Conservation (phyloP, 1,140 invertebrate species). For the Cepaea nemoralis region DNA sequence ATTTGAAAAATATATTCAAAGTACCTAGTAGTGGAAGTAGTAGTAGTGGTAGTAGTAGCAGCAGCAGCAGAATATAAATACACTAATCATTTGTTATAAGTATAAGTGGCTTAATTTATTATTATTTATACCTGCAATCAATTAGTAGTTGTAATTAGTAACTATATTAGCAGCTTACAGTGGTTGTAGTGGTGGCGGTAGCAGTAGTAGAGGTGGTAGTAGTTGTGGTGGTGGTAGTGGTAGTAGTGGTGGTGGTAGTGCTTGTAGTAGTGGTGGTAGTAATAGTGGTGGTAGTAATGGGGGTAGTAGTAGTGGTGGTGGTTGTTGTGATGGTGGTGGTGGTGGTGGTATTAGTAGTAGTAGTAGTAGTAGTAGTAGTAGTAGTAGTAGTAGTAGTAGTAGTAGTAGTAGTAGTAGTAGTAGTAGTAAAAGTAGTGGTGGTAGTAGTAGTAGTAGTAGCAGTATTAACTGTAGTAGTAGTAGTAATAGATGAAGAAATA, state of each 20-base stretch:
- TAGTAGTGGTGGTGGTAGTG: conserved; percentile 6
- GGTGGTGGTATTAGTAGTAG: neutral
- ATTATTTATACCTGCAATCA: neutral
- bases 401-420: too few species aligned
- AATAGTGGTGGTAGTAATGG: neutral
- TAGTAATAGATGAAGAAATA: neutral
- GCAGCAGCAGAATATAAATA: neutral
- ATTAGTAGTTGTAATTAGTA: neutral
- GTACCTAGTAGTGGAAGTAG: neutral
- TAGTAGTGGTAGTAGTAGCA: neutral
- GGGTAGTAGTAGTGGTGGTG: neutral
- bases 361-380: neutral
- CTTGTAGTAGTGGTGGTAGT: neutral
- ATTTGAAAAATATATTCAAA: neutral
- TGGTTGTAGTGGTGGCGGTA: conserved; percentile 9
- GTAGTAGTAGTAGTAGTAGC: too few species aligned
- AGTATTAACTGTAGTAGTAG: neutral
- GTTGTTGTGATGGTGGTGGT: conserved; percentile 2
- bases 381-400: too few species aligned
- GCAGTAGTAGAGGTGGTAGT: conserved; percentile 4
- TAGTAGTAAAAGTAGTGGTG: too few species aligned
- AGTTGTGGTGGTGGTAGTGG: conserved; percentile 2
- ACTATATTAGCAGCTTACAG: neutral
- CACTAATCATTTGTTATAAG: neutral
- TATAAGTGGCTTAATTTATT: neutral